Evolutionary conservation across 2,888 invertebrate species (phyloP), one percentile per base, ranked within the genome.

Genomic region (Cosmorhoe ocellata): DNA sequence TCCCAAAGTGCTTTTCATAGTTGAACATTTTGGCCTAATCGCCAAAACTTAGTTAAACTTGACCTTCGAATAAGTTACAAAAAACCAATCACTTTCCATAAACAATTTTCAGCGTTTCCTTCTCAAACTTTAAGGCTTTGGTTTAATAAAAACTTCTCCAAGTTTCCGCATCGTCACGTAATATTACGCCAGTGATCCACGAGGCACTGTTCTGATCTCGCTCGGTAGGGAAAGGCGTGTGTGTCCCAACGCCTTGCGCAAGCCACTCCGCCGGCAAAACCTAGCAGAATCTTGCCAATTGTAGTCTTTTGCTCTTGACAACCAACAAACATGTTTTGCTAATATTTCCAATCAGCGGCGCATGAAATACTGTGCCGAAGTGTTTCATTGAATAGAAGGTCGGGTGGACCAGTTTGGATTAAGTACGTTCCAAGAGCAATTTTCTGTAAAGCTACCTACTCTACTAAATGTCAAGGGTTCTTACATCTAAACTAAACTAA

Each of bases 241-340:
- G 28, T 44, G 50, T 39, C 8, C 26, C 43, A 50, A 50, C 8
- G 10, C n/a, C 33, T 50, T 50, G 44, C 44, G 50, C 43, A 50
- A 50, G 33, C 33, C 37, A 43, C 12, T 10, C 49, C 32, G 39
- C 22, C 12, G 28, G 33, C 38, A 18, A 26, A 48, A 42, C 41
- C 8, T 38, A 32, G 36, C 41, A 6, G 11, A 37, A 32, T 49
- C 37, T 36, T 22, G 14, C 11, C 37, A 42, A 42, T 38, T 38
- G 42, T 48, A 37, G 27, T 40, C 5, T 32, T 18, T 37, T 31
- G 49, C 37, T 38, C 42, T 43, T 48, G 48, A 42, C 30, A 48
- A 13, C 6, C 31, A 41, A 11, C 40, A 30, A 26, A 24, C 22
- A 28, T 40, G 33, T 24, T 34, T 48, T 31, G 30, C 48, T 41